These are phyloP conservation scores for Halcyon malimbica DNA, from an alignment of 2,113 vertebrate genomes.

Conservation along the genomic window DNA sequence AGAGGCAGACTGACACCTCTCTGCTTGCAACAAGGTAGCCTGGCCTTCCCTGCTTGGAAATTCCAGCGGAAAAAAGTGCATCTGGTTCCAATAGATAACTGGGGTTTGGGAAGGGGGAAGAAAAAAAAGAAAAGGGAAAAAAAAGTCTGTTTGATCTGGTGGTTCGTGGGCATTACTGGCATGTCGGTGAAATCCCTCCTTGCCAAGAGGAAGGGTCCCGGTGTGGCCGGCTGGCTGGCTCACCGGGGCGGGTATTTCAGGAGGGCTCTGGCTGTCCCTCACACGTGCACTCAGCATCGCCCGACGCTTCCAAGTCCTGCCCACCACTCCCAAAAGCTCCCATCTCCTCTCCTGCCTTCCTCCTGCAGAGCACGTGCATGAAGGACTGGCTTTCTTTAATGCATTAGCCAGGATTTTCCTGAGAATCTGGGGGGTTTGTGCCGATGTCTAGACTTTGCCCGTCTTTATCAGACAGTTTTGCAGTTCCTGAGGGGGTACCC, in stretches of 20 bases:
- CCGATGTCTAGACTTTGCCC: accelerated
- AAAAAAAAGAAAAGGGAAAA: background rate
- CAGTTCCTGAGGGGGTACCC: background rate
- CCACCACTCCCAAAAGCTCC: background rate
- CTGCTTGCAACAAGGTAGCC: background rate
- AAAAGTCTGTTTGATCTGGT: background rate
- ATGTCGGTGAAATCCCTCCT: background rate
- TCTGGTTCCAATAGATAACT: constrained; percentile 38
- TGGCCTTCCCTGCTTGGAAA: background rate
- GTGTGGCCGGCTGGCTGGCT: background rate
- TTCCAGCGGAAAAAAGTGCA: background rate
- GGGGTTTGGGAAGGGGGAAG: background rate
- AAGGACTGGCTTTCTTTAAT: background rate
- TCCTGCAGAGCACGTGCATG: accelerated
- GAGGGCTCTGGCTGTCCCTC: background rate
- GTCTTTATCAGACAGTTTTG: background rate
- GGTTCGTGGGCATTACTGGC: background rate
- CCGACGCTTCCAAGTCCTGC: background rate
- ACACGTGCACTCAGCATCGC: background rate
- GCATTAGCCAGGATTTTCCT: background rate
- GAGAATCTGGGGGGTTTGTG: accelerated
- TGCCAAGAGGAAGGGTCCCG: accelerated
- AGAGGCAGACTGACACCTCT: background rate
- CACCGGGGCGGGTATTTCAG: background rate
- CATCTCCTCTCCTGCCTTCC: background rate